Conservation (phyloP, 1,140 invertebrate species). For the Parasteatoda tepidariorum region DNA sequence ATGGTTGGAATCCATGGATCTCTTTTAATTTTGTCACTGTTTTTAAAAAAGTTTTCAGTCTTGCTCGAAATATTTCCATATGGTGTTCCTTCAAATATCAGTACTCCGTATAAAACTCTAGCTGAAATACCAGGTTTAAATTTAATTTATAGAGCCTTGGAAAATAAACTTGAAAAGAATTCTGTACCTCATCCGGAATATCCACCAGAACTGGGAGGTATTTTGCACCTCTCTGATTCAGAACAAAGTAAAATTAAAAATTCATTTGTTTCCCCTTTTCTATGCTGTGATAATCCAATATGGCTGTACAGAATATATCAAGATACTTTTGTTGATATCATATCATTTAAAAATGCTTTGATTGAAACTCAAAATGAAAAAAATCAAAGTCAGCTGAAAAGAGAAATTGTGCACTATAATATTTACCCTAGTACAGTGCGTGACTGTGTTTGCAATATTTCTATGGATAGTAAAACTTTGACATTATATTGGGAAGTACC, state of each 20-base stretch:
- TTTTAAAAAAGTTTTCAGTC: constrained; percentile 63
- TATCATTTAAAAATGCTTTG: constrained; percentile 60
- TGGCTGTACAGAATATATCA: constrained; percentile 73
- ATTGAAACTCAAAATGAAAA: background rate
- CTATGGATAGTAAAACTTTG: constrained; percentile 9
- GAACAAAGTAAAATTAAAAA: constrained; percentile 67
- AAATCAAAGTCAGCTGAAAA: background rate
- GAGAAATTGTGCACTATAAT: background rate
- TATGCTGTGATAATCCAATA: constrained; percentile 71
- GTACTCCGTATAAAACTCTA: constrained; percentile 71
- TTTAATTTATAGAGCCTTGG: constrained; percentile 69
- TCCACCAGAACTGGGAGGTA: constrained; percentile 67
- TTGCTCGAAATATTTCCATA: constrained; percentile 69
- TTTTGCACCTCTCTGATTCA: constrained; percentile 67
- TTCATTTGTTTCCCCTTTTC: constrained; percentile 67
- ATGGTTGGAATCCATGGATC: constrained; percentile 69
- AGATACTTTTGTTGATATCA: constrained; percentile 70
- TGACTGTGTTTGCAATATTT: background rate
- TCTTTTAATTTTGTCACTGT: constrained; percentile 66
- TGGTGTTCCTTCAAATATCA: constrained; percentile 69
- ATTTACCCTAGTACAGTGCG: constrained; percentile 36
- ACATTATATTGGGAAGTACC: constrained; percentile 58
- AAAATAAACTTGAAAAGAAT: constrained; percentile 67
- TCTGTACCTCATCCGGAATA: constrained; percentile 68
- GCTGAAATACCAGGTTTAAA: constrained; percentile 65